Evolutionary conservation across 2,113 vertebrate species (phyloP).

Genomic region (Ivindomyrus marchei): DNA sequence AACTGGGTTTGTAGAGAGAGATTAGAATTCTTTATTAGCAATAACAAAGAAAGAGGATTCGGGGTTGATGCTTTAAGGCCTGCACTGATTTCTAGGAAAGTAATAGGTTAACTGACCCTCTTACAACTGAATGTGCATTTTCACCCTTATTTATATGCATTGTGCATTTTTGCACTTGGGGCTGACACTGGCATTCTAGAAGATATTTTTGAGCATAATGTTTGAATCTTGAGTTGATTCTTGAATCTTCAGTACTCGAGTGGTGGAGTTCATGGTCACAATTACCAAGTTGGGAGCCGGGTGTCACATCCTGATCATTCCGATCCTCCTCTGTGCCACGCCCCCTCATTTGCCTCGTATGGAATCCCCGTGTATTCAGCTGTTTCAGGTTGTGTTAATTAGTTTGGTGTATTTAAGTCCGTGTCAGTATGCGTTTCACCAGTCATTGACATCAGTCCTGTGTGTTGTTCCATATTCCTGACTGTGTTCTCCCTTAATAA

Average conservation of each 20-base stretch:
- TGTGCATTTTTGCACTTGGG: background rate
- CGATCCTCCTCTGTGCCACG: too few species aligned
- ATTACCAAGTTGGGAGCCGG: too few species aligned
- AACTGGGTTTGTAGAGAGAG: background rate
- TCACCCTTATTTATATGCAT: background rate
- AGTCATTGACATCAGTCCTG: too few species aligned
- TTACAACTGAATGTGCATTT: too few species aligned
- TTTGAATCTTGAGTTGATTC: background rate
- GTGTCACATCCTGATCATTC: too few species aligned
- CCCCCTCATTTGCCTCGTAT: too few species aligned
- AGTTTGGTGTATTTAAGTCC: too few species aligned
- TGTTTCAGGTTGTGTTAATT: too few species aligned
- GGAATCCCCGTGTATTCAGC: too few species aligned
- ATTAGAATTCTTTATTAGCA: slow-evolving; percentile 22
- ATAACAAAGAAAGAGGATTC: slow-evolving; percentile 6
- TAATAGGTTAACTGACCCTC: background rate
- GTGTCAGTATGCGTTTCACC: too few species aligned
- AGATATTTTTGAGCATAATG: background rate
- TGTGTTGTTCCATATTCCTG: too few species aligned
- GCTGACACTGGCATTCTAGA: background rate
- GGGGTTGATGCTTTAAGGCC: background rate
- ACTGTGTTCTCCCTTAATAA: too few species aligned
- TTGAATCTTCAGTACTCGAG: background rate
- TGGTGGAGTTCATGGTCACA: background rate
- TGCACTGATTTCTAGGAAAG: background rate